A percentile compares a stretch with the other conserved stretches of the same genome.
Evolutionary conservation across 64 coral and sea anemone genomes (phyloP).

Genomic region (Montipora foliosa): DNA sequence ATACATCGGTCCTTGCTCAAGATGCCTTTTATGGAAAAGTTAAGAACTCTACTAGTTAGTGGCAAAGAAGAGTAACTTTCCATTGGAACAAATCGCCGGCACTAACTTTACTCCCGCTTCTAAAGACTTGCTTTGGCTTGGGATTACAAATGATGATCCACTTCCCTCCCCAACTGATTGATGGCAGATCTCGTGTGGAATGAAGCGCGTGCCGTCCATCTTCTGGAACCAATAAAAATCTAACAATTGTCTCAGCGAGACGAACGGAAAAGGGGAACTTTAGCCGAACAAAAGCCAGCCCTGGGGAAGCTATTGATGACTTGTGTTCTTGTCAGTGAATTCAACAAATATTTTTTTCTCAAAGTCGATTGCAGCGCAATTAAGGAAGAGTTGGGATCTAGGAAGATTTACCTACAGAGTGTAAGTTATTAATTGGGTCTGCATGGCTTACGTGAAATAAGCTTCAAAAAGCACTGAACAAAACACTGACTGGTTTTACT

Average conservation of each 20-base stretch:
- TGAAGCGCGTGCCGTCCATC: conserved; percentile 2
- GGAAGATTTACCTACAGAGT: too few relatives aligned
- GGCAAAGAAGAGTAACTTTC: background rate
- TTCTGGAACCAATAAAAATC: conserved; percentile 8
- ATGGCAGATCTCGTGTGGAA: background rate
- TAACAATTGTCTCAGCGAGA: conserved; percentile 7
- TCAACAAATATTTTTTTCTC: background rate
- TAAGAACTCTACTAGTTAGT: background rate
- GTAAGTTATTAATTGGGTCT: too few relatives aligned
- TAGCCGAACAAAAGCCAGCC: background rate
- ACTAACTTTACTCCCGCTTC: background rate
- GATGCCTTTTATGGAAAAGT: conserved; percentile 16
- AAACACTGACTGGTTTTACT: background rate
- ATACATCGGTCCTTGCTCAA: background rate
- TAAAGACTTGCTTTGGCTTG: too few relatives aligned
- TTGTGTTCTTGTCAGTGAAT: background rate
- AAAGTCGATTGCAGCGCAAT: too few relatives aligned
- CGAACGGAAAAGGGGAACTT: background rate
- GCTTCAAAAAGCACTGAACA: background rate
- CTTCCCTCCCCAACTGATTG: background rate
- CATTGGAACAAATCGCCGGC: background rate
- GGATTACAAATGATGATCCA: background rate
- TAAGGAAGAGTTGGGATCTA: too few relatives aligned
- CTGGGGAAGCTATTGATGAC: background rate
- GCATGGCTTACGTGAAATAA: too few relatives aligned